Percentiles rank a stretch among this genome's conserved stretches.
Conservation (phyloP, 2,113 vertebrate species). For the Vicugna pacos region DNA sequence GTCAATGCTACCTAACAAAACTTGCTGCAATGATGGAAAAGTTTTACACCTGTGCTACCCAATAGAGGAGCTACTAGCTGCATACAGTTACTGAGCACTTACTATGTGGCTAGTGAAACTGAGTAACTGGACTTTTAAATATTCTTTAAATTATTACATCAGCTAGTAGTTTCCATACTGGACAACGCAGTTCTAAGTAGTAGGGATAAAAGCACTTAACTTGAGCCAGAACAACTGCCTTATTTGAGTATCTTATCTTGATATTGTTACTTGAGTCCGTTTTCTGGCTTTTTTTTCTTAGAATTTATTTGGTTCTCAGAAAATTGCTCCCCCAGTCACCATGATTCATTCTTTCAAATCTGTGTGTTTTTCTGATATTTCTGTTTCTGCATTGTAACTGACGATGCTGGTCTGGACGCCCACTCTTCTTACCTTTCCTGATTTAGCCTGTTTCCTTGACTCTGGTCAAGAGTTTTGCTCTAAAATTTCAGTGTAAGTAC, state of each 20-base stretch:
- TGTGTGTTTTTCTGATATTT: neutral
- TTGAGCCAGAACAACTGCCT: neutral
- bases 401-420: neutral
- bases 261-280: neutral
- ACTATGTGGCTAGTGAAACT: neutral
- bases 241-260: neutral
- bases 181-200: neutral
- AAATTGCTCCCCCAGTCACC: neutral
- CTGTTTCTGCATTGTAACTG: neutral
- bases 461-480: neutral
- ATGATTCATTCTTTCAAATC: neutral
- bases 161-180: neutral
- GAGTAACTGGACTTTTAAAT: neutral
- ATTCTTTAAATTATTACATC: neutral
- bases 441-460: neutral
- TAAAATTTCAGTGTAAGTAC: neutral
- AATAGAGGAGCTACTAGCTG: neutral
- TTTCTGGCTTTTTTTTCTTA: neutral
- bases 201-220: neutral
- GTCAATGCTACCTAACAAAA: neutral
- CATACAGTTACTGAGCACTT: neutral
- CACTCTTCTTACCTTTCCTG: neutral
- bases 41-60: neutral
- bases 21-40: neutral
- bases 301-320: neutral